Evolutionary conservation across 30 jellyfish, hydroid and myxozoan genomes (phyloP).

Genomic region (Hydra vulgaris): DNA sequence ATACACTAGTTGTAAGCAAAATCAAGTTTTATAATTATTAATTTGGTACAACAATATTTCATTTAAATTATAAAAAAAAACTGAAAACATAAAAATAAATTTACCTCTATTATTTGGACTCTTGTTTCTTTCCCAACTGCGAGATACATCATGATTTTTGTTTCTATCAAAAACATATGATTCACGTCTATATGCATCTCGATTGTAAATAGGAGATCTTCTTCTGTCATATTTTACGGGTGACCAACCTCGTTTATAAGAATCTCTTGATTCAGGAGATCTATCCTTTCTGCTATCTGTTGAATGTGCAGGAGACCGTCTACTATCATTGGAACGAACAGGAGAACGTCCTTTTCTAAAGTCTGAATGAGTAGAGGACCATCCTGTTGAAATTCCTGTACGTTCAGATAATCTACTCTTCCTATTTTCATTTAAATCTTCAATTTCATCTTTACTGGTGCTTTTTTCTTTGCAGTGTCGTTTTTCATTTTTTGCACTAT

Average conservation of each 20-base stretch:
- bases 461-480: not conserved
- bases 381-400: not conserved
- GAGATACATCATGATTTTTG: not conserved
- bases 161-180: not conserved
- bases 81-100: no score
- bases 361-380: not conserved
- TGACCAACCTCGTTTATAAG: slow-evolving; percentile 23
- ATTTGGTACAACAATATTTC: no score
- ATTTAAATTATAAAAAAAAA: no score
- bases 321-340: not conserved
- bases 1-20: no score
- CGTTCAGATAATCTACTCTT: not conserved
- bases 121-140: not conserved
- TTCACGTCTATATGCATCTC: not conserved
- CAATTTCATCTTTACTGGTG: not conserved
- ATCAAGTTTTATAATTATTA: no score
- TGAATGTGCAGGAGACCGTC: not conserved
- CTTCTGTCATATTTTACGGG: slow-evolving; percentile 16
- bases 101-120: not conserved
- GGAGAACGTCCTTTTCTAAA: slow-evolving; percentile 14
- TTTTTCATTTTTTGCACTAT: slow-evolving; percentile 38
- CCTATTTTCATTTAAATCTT: not conserved
- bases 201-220: not conserved
- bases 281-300: not conserved
- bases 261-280: not conserved